phyloP scores from a whole-genome alignment of 2,888 invertebrate genomes.

The Drosophila rellima region DNA sequence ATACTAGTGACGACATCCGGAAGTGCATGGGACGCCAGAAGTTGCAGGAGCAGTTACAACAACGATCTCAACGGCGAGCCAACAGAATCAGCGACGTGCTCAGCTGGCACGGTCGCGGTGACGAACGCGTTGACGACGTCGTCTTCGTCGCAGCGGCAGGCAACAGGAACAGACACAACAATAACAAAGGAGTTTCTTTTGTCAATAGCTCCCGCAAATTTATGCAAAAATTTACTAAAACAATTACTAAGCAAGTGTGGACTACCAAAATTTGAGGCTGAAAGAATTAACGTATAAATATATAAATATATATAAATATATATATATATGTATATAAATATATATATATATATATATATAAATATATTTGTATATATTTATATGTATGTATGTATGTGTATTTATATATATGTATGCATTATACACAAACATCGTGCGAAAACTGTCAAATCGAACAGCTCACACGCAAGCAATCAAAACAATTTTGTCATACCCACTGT shows the following conservation, averaged over 20 bases:
- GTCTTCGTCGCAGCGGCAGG: constrained; percentile 57
- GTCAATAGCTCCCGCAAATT: constrained; percentile 48
- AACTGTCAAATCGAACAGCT: constrained; percentile 40
- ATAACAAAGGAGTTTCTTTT: constrained; percentile 54
- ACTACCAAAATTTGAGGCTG: constrained; percentile 31
- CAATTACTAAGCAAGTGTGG: constrained; percentile 39
- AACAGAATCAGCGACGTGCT: constrained; percentile 61
- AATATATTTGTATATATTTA: constrained; percentile 15
- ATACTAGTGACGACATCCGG: constrained; percentile 24
- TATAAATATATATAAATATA: constrained; percentile 33
- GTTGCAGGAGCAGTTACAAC: constrained; percentile 48
- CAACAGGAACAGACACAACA: constrained; percentile 21
- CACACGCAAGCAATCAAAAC: constrained; percentile 33
- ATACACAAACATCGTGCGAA: constrained; percentile 28
- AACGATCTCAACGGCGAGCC: constrained; percentile 73
- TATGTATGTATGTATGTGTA: constrained; percentile 16
- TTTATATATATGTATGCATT: constrained; percentile 4
- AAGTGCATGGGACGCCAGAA: constrained; percentile 51
- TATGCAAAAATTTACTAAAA: constrained; percentile 41
- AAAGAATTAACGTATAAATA: constrained; percentile 20
- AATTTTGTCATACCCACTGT: constrained; percentile 17
- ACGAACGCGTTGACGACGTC: constrained; percentile 64
- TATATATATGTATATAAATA: constrained; percentile 8
- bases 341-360: constrained; percentile 14
- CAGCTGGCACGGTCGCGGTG: constrained; percentile 66